Percentiles rank a stretch among this genome's conserved stretches.
Evolutionary conservation across 30 jellyfish, hydroid and myxozoan species (phyloP).

Genomic region (Aurelia coerulea): DNA sequence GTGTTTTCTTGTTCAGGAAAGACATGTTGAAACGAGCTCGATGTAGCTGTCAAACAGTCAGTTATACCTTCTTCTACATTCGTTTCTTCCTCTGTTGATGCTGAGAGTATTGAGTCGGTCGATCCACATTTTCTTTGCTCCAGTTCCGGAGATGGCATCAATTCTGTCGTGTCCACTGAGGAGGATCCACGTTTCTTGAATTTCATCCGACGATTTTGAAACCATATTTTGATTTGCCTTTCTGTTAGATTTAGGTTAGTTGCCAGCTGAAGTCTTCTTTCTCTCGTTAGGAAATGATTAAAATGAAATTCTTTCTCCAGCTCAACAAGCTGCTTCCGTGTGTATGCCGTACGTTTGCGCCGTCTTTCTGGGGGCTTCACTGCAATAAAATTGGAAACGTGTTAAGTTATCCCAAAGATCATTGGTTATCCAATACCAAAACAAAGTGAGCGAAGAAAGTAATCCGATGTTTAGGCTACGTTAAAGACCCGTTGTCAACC

Average conservation of each 20-base stretch:
- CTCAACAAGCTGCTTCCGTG: conserved; percentile 78
- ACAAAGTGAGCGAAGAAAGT: too few relatives aligned
- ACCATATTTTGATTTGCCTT: conserved; percentile 86
- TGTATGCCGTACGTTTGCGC: conserved; percentile 85
- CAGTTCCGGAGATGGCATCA: not conserved
- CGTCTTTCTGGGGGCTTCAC: conserved; percentile 79
- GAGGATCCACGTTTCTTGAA: conserved; percentile 80
- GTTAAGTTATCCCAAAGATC: not conserved
- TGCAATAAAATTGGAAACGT: conserved; percentile 1
- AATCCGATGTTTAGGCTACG: too few relatives aligned
- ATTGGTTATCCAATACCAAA: too few relatives aligned
- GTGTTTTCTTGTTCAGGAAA: conserved; percentile 35
- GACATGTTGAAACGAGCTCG: conserved; percentile 19
- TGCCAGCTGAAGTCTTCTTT: conserved; percentile 77
- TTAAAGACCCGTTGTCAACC: too few relatives aligned
- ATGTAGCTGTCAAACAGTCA: conserved; percentile 39
- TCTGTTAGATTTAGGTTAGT: conserved; percentile 61
- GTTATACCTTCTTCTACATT: conserved; percentile 25
- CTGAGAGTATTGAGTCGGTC: conserved; percentile 46
- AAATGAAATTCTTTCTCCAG: conserved; percentile 81
- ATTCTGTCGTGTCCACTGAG: conserved; percentile 19
- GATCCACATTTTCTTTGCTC: conserved; percentile 53
- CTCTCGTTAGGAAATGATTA: conserved; percentile 83
- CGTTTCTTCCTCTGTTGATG: conserved; percentile 50
- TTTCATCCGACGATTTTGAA: conserved; percentile 84